A percentile compares a stretch with the other conserved stretches of the same genome.
Evolutionary conservation across 1,140 invertebrate species (phyloP).

Genomic region (Heterodera schachtii): DNA sequence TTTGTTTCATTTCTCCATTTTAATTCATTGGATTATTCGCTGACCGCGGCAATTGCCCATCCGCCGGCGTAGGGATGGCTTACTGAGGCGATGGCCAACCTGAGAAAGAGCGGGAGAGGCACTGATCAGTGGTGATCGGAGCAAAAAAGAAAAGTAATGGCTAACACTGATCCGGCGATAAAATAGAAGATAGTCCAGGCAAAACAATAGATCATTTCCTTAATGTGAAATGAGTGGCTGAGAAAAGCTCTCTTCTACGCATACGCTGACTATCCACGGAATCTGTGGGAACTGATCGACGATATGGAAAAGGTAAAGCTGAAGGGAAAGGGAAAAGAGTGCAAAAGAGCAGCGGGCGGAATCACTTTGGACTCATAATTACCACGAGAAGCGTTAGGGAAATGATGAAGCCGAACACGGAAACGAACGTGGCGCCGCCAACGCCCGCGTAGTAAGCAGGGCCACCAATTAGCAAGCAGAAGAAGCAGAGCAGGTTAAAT

Average conservation of each 20-base stretch:
- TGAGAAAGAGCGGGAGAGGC: background rate
- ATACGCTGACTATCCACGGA: slow-evolving; percentile 62
- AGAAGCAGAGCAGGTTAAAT: slow-evolving; percentile 57
- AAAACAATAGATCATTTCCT: slow-evolving; percentile 60
- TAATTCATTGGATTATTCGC: slow-evolving; percentile 14
- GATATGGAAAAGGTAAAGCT: slow-evolving; percentile 60
- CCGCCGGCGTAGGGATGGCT: slow-evolving; percentile 42
- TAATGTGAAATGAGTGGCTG: background rate
- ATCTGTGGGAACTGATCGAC: slow-evolving; percentile 57
- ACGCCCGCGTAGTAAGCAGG: slow-evolving; percentile 62
- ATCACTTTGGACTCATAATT: too few relatives aligned
- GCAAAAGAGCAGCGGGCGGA: too few relatives aligned
- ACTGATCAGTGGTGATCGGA: background rate
- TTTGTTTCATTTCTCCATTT: background rate
- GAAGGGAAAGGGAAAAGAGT: background rate
- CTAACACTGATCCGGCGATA: slow-evolving; percentile 47
- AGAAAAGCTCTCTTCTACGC: slow-evolving; percentile 14
- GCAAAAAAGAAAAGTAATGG: background rate
- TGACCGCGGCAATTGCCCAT: slow-evolving; percentile 62
- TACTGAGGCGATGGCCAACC: slow-evolving; percentile 59
- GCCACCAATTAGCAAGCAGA: slow-evolving; percentile 60
- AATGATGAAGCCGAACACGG: slow-evolving; percentile 61
- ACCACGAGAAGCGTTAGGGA: slow-evolving; percentile 55
- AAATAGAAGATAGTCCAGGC: slow-evolving; percentile 66
- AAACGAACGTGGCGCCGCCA: slow-evolving; percentile 63